Base-by-base conservation (phyloP, 2,888 invertebrate genomes). In the Agrochola litura region DNA sequence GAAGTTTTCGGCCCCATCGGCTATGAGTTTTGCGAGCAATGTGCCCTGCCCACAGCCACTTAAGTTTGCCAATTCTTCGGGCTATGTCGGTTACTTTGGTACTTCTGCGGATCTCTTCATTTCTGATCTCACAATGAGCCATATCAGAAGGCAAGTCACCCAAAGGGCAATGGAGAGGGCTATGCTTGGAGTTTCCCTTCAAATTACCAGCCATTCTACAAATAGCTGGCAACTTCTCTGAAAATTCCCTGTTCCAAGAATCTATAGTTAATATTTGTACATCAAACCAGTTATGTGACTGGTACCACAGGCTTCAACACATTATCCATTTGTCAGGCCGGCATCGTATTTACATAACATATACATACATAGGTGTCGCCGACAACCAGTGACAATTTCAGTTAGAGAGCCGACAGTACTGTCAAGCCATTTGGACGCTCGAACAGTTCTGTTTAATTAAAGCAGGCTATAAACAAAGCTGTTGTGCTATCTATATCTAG, bases 381-480 rank as follows among this genome's bases (percentile, higher is more conserved):
- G 14, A 77, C 77, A 49, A 49, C 19, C 46, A 60, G 66, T 70
- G 49, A 70, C 66, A 77, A 76, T 70, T 81, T 70, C 54, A 69
- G 54, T 41, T 52, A 46, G 67, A 19, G 16, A 76, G 69, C 37
- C 16, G 58, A 76, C 68, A 76, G 60, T 49, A 61, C 72, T 71
- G 83, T 79, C 82, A 60, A 67, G 56, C 22, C 25, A 60, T 74
- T 61, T 37, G 46, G 25, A 30, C 30, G n/a, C 4, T 52, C 10
- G 14, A 67, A 67, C 65, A 71, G 52, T 65, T 63, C 56, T 61
- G 70, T 77, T 81, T 84, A 83, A 83, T 83, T 84, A 77, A 70
- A 83, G 14, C 67, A 6, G 22, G 49, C 49, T 43, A 56, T 84
- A 67, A 80, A 84, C 67, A 52, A 84, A 61, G 46, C 76, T 73